Conservation (phyloP, 37 sponge, comb jelly and placozoan genomes). For the Agelas oroides region DNA sequence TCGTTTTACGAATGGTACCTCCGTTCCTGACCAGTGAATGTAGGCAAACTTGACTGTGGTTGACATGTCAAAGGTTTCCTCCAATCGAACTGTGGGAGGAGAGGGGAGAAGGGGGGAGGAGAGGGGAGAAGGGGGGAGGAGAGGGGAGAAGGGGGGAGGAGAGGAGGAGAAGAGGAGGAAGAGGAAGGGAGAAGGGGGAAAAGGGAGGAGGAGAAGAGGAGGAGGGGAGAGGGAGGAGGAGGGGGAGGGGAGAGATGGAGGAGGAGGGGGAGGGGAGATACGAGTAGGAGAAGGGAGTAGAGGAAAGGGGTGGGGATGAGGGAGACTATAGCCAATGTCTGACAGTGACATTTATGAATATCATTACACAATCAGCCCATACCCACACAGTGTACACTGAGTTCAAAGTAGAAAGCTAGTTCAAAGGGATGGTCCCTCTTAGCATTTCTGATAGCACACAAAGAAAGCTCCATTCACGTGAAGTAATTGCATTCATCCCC, state of each 20-base stretch:
- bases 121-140: background rate
- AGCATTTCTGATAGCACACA: no score
- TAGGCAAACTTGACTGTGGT: constrained; percentile 90
- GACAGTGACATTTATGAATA: no score
- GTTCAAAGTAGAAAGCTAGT: no score
- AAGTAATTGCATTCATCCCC: no score
- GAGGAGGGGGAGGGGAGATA: background rate
- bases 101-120: background rate
- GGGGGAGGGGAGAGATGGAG: background rate
- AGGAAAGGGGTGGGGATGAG: background rate
- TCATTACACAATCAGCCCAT: no score
- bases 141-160: background rate
- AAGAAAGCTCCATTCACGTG: no score
- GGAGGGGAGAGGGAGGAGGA: no score
- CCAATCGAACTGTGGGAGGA: constrained; percentile 71
- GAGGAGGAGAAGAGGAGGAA: background rate
- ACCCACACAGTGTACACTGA: no score
- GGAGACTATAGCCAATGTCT: no score
- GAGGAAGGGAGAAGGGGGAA: no score
- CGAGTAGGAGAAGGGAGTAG: background rate
- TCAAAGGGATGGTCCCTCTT: no score
- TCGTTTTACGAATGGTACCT: constrained; percentile 63
- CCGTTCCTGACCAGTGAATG: constrained; percentile 66
- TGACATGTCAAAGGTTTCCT: constrained; percentile 89
- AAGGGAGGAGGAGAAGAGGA: no score